Evolutionary conservation across 53 echinoderm and acorn worm species (phyloP).

Genomic region (Hippasteria phrygiana): DNA sequence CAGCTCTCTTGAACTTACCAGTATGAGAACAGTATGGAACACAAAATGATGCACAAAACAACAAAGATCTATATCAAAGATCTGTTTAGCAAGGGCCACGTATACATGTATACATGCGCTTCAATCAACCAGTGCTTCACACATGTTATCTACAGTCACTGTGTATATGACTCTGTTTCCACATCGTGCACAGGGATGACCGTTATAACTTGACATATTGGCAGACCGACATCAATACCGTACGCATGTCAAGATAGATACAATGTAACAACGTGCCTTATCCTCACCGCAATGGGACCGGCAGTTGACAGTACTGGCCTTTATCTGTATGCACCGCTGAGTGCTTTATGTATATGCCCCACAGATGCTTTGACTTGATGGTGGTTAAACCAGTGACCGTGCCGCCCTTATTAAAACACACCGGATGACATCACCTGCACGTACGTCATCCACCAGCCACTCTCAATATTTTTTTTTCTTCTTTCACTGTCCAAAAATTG

Average conservation of each 20-base stretch:
- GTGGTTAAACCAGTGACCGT: neutral
- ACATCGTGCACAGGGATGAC: neutral
- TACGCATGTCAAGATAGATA: neutral
- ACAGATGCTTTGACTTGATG: slow-evolving; percentile 7
- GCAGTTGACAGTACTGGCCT: neutral
- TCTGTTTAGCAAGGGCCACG: neutral
- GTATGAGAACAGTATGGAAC: too few species aligned
- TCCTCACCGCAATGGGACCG: neutral
- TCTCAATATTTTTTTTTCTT: neutral
- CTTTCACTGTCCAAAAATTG: neutral
- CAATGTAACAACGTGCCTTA: neutral
- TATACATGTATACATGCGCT: neutral
- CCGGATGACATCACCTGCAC: slow-evolving; percentile 14
- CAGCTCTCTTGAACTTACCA: too few species aligned
- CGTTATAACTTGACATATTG: slow-evolving; percentile 3
- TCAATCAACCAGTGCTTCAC: neutral
- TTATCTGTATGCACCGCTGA: neutral
- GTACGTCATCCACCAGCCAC: slow-evolving; percentile 2
- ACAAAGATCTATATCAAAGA: neutral
- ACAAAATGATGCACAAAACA: neutral
- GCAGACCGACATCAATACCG: neutral
- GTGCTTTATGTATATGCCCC: neutral
- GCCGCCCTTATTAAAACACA: slow-evolving; percentile 14
- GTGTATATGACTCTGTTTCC: neutral
- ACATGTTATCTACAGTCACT: neutral